Base-by-base conservation (phyloP, 2,888 invertebrate genomes). In the Drosophila infuscata region DNA sequence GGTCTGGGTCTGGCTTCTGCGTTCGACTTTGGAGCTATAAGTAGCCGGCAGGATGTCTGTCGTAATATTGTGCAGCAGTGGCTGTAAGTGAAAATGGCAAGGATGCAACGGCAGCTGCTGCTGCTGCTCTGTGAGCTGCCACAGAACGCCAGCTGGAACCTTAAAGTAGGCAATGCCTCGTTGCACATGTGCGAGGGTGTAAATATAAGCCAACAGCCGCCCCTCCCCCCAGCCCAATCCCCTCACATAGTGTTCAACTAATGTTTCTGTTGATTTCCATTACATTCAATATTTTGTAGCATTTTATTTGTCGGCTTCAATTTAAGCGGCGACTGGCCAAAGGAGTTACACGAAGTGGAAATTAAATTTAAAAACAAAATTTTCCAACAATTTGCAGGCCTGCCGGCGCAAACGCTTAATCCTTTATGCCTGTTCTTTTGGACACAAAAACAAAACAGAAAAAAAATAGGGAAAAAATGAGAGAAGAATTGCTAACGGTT, bases 341-440 rank as follows among this genome's bases (percentile, higher is more conserved):
- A 46, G 8, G 7, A 52, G 59, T 57, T 48, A 52, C 36, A 58
- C 49, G 46, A 63, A 70, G 54, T 78, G 69, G n/a, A 74, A 82
- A 83, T 89, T 53, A 80, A 85, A 85, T 90, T 85, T 77, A 69
- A 83, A 79, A 77, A 70, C 49, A 81, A 81, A 81, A 72, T 67
- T 76, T 70, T 70, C 62, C 63, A 88, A 88, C 86, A 90, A 85
- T 85, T 85, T 75, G 68, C 73, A 86, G 76, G 88, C 83, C 88
- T 86, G 67, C 51, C 67, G 89, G 89, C 88, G 66, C 70, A 70
- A 86, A 58, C 64, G 88, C 84, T 89, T 88, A 89, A 84, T 84
- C 89, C 84, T 84, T 84, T 84, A 78, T 87, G 89, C 88, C 88
- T 64, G 66, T 66, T 83, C 52, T 70, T 63, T 76, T 64, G 67